Base-by-base conservation (phyloP, 1,140 invertebrate genomes). In the Heliothis subflexa region DNA sequence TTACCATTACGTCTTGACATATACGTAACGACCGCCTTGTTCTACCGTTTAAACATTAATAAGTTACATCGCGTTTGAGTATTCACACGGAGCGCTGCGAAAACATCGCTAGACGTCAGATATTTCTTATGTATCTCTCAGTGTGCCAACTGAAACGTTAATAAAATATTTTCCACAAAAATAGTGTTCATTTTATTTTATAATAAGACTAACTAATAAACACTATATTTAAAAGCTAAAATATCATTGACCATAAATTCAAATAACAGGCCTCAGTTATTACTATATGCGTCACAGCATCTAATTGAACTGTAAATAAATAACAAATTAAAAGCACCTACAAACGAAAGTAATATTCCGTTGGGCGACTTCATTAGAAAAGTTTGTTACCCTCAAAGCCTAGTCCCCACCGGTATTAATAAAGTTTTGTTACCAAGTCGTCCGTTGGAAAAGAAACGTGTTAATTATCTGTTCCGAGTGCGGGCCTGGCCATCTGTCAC, bases 291-390 rank as follows among this genome's bases (percentile, higher is more conserved):
- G 61, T 64, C 49, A 66, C 45, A 25, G 28, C 73, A 14, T 74
- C 55, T 64, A 62, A 76, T 76, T 74, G 49, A 66, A 66, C 62
- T 59, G 55, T 80, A 80, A 82, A 78, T 74, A 77, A 78, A 78
- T 71, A 78, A 93, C 87, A 92, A 93, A 93, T 94, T 93, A 93
- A 94, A 89, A 93, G 87, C 82, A 84, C 82, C 86, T 62, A 77
- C 81, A 75, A 66, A 79, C 87, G 87, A 90, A 89, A 91, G 89
- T 92, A 80, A 82, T 91, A 92, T 92, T 92, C 91, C 86, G 83
- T 79, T 85, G 78, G 87, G 88, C 86, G 89, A 92, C 91, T 94
- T 94, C 92, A 94, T 94, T 94, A 94, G 91, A 91, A 94, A 94
- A 94, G 89, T 94, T 93, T 89, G 90, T 88, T 92, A 87, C 86